These are phyloP conservation scores for Dicerorhinus sumatrensis DNA, from an alignment of 2,113 vertebrate species.

Conservation along the genomic window DNA sequence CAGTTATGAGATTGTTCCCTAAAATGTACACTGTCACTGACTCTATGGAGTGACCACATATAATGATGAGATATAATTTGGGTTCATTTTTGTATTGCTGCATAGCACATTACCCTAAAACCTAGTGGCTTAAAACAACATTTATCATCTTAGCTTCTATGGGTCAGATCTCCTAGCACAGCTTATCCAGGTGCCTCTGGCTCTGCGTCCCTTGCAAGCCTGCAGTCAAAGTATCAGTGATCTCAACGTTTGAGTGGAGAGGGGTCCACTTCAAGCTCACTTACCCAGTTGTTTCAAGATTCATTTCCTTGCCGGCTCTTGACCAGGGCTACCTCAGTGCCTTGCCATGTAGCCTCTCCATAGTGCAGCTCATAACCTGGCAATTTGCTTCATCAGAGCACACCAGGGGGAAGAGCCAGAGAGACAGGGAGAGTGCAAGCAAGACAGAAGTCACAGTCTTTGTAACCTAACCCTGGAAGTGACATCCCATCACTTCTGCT, in stretches of 20 bases:
- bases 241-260: background rate
- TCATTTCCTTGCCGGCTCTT: fast-evolving
- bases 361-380: fast-evolving
- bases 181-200: background rate
- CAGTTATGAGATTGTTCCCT: background rate
- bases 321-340: background rate
- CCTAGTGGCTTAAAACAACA: background rate
- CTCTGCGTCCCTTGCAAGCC: background rate
- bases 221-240: background rate
- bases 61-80: background rate
- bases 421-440: background rate
- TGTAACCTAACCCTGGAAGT: background rate
- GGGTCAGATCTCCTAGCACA: background rate
- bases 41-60: background rate
- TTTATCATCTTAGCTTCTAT: background rate
- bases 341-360: too few species aligned
- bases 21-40: background rate
- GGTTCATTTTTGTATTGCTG: background rate
- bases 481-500: background rate
- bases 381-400: background rate
- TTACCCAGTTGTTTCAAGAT: background rate
- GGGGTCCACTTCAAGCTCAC: background rate
- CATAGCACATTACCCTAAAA: background rate
- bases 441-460: background rate
- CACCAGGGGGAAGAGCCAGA: background rate